Evolutionary conservation across 2,797 vertebrate genomes (phyloP).

Genomic region (Aphelocoma californica): DNA sequence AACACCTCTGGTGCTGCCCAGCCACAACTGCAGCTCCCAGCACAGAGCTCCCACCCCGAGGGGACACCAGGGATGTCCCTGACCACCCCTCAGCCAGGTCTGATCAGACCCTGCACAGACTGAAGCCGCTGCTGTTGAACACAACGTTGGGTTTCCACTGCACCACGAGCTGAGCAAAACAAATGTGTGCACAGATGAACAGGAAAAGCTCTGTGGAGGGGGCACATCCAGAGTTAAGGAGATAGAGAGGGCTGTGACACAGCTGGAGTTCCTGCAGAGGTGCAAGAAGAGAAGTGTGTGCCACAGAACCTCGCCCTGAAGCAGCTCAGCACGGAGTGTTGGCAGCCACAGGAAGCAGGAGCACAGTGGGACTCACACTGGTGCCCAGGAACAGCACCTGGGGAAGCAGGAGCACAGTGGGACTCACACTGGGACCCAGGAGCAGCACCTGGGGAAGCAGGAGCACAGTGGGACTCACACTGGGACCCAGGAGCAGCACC

Average conservation of each 20-base stretch:
- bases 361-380: background rate
- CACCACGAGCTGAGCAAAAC: background rate
- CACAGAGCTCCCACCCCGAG: fast-evolving
- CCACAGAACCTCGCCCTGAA: background rate
- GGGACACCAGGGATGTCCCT: background rate
- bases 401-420: background rate
- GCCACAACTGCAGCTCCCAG: background rate
- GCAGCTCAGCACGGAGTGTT: background rate
- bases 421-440: background rate
- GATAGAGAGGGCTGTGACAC: background rate
- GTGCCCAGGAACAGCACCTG: no score
- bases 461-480: background rate
- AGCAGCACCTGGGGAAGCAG: background rate
- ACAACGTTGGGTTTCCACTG: background rate
- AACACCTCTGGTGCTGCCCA: background rate
- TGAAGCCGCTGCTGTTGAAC: background rate
- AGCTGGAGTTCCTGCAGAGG: background rate
- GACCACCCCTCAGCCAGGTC: background rate
- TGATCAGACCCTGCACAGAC: background rate
- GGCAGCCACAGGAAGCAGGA: background rate
- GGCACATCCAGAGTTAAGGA: background rate
- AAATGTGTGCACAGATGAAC: background rate
- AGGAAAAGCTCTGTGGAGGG: background rate
- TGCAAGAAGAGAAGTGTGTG: background rate
- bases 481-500: no score